phyloP scores from a whole-genome alignment of 2,797 vertebrate genomes.

The Chelon labrosus region DNA sequence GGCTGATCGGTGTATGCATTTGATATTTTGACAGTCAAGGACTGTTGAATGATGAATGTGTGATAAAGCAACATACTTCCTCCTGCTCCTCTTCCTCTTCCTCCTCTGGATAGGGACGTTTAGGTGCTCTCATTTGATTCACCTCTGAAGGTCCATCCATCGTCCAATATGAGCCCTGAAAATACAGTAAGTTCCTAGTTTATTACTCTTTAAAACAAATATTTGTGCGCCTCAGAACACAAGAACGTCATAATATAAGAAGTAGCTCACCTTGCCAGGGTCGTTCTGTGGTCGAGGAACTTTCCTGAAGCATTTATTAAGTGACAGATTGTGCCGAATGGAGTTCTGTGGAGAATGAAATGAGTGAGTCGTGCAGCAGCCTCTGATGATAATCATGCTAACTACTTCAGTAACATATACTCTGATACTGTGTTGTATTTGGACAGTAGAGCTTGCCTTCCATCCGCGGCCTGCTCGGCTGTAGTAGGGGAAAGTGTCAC shows the following conservation, averaged over 20 bases:
- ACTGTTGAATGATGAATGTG: too few species aligned
- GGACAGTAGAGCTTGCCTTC: constrained; percentile 86
- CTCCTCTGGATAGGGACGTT: constrained; percentile 80
- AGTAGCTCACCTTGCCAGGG: constrained; percentile 93
- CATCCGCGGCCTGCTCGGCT: constrained; percentile 95
- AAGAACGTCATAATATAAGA: not conserved
- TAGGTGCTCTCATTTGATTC: constrained; percentile 76
- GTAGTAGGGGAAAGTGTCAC: constrained; percentile 96
- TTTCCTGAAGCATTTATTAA: constrained; percentile 99
- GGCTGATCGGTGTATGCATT: too few species aligned
- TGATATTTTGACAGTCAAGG: too few species aligned
- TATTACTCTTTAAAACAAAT: not conserved
- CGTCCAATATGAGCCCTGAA: constrained; percentile 97
- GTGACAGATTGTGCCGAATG: constrained; percentile 97
- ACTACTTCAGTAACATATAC: too few species aligned
- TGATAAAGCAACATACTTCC: constrained; percentile 46
- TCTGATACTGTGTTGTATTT: not conserved
- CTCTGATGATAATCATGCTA: too few species aligned
- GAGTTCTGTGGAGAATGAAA: constrained; percentile 88
- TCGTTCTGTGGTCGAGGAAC: constrained; percentile 96
- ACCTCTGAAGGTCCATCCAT: constrained; percentile 91
- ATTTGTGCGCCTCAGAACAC: not conserved
- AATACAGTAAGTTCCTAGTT: constrained; percentile 46
- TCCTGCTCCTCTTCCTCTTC: constrained; percentile 49
- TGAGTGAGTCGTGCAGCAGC: not conserved